Evolutionary conservation across 1,140 invertebrate species (phyloP).

Genomic region (Caenorhabditis briggsae): DNA sequence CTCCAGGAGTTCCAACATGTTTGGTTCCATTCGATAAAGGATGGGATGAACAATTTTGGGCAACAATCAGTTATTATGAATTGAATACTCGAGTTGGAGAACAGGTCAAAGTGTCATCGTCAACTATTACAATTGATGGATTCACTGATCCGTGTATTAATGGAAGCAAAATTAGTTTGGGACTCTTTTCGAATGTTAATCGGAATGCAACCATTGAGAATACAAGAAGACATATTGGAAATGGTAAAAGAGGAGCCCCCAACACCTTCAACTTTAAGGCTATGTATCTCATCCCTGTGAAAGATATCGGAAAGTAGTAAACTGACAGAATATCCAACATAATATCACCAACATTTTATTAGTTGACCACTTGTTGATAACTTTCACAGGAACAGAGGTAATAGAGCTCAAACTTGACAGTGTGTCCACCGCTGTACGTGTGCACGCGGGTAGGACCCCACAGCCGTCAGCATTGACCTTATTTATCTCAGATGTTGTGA

Average conservation of each 20-base stretch:
- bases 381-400: no score
- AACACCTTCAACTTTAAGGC: not conserved
- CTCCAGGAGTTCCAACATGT: constrained; percentile 30
- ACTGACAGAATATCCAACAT: no score
- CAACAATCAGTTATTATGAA: constrained; percentile 82
- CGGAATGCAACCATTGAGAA: constrained; percentile 82
- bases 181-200: constrained; percentile 82
- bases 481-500: no score
- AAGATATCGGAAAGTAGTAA: no score
- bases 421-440: no score
- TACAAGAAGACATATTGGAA: constrained; percentile 82
- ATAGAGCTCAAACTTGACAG: no score
- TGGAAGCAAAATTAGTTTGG: constrained; percentile 81
- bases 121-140: constrained; percentile 79
- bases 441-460: no score
- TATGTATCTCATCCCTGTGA: no score
- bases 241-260: constrained; percentile 78
- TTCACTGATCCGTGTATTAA: constrained; percentile 80
- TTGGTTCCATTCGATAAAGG: constrained; percentile 67
- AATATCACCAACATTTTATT: no score
- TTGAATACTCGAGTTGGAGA: constrained; percentile 82
- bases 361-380: no score
- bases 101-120: constrained; percentile 80
- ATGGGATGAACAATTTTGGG: constrained; percentile 81
- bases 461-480: no score